Evolutionary conservation across 1,140 invertebrate genomes (phyloP).

Genomic region (Platorchestia sp.): DNA sequence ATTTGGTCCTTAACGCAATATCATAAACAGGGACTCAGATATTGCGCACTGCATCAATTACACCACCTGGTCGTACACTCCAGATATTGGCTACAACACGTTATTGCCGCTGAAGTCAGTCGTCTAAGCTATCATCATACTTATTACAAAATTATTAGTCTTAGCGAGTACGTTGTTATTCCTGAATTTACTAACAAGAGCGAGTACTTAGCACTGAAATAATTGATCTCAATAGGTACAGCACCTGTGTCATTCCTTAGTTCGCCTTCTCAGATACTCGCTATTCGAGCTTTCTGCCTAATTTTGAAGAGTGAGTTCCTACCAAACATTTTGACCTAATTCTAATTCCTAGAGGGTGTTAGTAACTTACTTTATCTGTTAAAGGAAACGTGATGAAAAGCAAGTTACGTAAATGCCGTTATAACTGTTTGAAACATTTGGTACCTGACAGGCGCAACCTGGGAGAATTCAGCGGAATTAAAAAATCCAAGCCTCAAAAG

Average conservation of each 20-base stretch:
- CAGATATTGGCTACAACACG: no score
- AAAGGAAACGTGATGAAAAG: not conserved
- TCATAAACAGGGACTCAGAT: no score
- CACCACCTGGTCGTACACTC: no score
- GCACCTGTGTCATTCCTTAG: not conserved
- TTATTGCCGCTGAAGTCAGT: not conserved
- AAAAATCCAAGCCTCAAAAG: not conserved
- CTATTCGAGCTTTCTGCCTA: not conserved
- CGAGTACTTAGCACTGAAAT: not conserved
- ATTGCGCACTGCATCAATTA: no score
- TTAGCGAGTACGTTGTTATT: not conserved
- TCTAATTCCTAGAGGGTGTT: not conserved
- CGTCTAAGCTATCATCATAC: not conserved
- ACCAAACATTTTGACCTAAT: not conserved
- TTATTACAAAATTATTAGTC: no score
- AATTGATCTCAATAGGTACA: not conserved
- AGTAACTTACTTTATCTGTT: not conserved
- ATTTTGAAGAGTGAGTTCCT: no score
- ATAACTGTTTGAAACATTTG: no score
- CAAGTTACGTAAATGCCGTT: not conserved
- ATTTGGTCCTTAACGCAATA: no score
- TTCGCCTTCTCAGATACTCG: not conserved
- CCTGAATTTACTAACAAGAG: not conserved
- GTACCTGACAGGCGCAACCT: not conserved
- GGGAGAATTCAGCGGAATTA: not conserved